Base-by-base conservation (phyloP, 2,888 invertebrate genomes). In the Chymomyza caudatula region DNA sequence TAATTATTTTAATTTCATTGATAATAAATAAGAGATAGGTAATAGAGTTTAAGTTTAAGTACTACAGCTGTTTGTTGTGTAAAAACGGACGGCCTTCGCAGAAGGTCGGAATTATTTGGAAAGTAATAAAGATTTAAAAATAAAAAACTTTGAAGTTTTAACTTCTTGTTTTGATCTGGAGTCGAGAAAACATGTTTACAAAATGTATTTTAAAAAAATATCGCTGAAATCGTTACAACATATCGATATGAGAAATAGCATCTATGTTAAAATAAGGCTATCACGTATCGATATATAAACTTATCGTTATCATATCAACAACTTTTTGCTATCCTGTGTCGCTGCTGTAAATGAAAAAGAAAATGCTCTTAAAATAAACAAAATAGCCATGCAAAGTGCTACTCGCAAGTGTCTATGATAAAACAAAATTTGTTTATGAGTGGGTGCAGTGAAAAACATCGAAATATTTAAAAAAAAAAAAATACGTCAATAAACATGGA, bases 401-500 rank as follows among this genome's bases (percentile, higher is more conserved):
- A 37, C 29, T 37, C 11, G 29, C 63, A 44, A 4, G 55, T 53
- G 52, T 49, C 8, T 22, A 62, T 19, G 55, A 73, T 4, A 11
- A 11, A 37, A 37, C 1, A 37, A 11, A 37, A 37, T 37, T 25
- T 37, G 11, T 37, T 4, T 47, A 19, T 13, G 13, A 6, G 47
- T 47, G 47, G 13, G 47, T 47, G 47, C 8, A 47, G 47, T 19
- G 29, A 6, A 58, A 23, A 52, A 91, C 91, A 90, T 81, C 29
- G 11, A 11, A 0, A 11, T 37, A 11, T 11, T 37, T 92, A 91
- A 74, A 92, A 93, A 90, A 95, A 96, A 91, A 93, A 90, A 95
- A 96, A 91, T 93, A 1, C 3, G 11, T 94, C 43, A 64, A 49
- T 63, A 54, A 69, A 60, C 52, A 81, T 82, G 80, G 80, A 81